Evolutionary conservation across 2,113 vertebrate species (phyloP).

Genomic region (Choloepus hoffmanni): DNA sequence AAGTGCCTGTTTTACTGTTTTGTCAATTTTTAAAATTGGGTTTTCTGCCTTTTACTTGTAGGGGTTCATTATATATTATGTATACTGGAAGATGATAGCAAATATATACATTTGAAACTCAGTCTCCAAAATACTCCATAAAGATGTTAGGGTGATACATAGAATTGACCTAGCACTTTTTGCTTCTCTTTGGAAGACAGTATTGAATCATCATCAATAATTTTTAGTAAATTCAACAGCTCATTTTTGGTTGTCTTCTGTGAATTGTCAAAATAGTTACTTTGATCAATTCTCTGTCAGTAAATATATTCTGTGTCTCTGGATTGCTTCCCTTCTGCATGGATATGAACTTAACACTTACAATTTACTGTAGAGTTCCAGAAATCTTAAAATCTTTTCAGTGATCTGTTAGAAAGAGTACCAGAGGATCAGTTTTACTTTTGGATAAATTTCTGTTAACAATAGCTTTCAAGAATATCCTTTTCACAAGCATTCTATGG

Average conservation of each 20-base stretch:
- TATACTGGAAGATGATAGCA: too few species aligned
- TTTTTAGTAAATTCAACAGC: conserved; percentile 90
- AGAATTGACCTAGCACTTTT: not conserved
- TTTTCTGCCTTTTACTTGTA: too few species aligned
- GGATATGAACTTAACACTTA: conserved; percentile 90
- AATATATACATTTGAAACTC: not conserved
- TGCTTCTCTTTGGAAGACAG: not conserved
- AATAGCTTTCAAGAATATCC: conserved; percentile 92
- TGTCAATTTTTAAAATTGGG: too few species aligned
- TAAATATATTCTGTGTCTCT: conserved; percentile 88
- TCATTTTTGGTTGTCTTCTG: conserved; percentile 94
- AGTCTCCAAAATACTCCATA: not conserved
- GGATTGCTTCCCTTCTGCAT: conserved; percentile 91
- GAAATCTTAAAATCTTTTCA: conserved; percentile 94
- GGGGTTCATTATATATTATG: too few species aligned
- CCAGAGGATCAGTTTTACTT: conserved; percentile 93
- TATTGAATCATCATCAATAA: conserved; percentile 79
- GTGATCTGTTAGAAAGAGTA: conserved; percentile 93
- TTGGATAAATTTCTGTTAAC: conserved; percentile 91
- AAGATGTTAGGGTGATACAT: not conserved
- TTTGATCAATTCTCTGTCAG: conserved; percentile 89
- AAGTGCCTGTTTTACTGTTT: too few species aligned
- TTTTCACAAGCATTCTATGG: conserved; percentile 95
- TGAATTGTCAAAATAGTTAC: conserved; percentile 86
- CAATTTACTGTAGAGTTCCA: conserved; percentile 91